Conservation (phyloP, 1,140 invertebrate species). For the Trichonephila clavata region DNA sequence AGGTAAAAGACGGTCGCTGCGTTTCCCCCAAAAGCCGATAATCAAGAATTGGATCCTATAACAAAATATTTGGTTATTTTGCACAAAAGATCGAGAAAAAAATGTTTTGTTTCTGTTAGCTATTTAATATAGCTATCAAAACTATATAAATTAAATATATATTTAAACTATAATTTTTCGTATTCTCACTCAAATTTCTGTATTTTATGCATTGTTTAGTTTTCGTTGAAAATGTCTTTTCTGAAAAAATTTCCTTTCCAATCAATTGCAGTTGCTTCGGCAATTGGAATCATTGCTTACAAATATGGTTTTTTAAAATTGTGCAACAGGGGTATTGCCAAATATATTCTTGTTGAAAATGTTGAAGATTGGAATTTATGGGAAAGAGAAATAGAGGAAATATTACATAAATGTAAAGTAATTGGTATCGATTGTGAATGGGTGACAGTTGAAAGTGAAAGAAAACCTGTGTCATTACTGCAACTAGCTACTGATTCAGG, state of each 20-base stretch:
- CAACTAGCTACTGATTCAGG: constrained; percentile 85
- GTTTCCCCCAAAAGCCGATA: too few species aligned
- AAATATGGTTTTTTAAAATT: not conserved
- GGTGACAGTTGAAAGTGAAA: constrained; percentile 83
- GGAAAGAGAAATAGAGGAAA: constrained; percentile 49
- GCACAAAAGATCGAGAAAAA: too few species aligned
- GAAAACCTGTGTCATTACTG: constrained; percentile 84
- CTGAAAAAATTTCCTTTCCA: not conserved
- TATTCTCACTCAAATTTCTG: too few species aligned
- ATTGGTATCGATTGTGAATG: constrained; percentile 89
- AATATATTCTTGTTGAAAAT: constrained; percentile 56
- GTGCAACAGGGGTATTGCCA: not conserved
- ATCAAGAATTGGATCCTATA: too few species aligned
- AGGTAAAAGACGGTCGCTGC: too few species aligned
- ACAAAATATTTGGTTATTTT: too few species aligned
- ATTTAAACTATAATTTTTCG: too few species aligned
- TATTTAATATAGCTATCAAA: too few species aligned
- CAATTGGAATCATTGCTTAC: not conserved
- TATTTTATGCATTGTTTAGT: too few species aligned
- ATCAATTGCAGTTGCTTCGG: not conserved
- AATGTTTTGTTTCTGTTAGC: too few species aligned
- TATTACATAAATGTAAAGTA: constrained; percentile 54
- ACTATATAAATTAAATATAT: too few species aligned
- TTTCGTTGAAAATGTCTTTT: not conserved
- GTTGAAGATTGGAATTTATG: constrained; percentile 37